A percentile compares a stretch with the other conserved stretches of the same genome.
Conservation (phyloP, 2,888 invertebrate genomes). For the Plagodis dolabraria region DNA sequence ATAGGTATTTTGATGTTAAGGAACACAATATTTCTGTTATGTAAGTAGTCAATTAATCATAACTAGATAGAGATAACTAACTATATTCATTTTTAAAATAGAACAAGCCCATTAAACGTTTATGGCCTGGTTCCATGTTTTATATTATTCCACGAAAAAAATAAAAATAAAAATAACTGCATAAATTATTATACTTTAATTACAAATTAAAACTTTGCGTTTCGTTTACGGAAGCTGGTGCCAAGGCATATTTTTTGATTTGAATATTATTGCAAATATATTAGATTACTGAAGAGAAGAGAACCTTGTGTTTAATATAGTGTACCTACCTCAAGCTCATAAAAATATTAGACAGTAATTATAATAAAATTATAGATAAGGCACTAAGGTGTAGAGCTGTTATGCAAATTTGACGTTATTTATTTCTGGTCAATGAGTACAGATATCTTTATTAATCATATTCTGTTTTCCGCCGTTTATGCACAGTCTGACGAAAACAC, state of each 20-base stretch:
- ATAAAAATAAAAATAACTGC: too few relatives aligned
- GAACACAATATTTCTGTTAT: too few relatives aligned
- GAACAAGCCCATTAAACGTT: too few relatives aligned
- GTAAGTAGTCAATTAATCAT: too few relatives aligned
- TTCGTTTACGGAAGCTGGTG: neutral
- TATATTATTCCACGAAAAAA: too few relatives aligned
- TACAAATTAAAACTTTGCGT: too few relatives aligned
- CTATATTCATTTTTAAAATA: too few relatives aligned
- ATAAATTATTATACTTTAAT: too few relatives aligned
- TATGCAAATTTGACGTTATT: constrained; percentile 50
- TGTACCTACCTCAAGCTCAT: neutral
- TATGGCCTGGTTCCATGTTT: too few relatives aligned
- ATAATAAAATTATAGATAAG: constrained; percentile 36
- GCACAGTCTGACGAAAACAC: constrained; percentile 45
- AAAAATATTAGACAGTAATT: constrained; percentile 19
- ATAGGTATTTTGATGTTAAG: too few relatives aligned
- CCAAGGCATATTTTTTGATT: neutral
- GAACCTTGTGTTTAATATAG: constrained; percentile 17
- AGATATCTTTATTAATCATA: constrained; percentile 35
- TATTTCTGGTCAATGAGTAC: constrained; percentile 42
- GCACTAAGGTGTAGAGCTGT: constrained; percentile 41
- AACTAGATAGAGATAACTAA: too few relatives aligned
- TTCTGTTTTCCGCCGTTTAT: constrained; percentile 43
- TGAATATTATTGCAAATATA: neutral
- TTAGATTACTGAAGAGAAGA: neutral